Base-by-base conservation (phyloP, 2,113 vertebrate genomes). In the Gymnocephalus cernua region DNA sequence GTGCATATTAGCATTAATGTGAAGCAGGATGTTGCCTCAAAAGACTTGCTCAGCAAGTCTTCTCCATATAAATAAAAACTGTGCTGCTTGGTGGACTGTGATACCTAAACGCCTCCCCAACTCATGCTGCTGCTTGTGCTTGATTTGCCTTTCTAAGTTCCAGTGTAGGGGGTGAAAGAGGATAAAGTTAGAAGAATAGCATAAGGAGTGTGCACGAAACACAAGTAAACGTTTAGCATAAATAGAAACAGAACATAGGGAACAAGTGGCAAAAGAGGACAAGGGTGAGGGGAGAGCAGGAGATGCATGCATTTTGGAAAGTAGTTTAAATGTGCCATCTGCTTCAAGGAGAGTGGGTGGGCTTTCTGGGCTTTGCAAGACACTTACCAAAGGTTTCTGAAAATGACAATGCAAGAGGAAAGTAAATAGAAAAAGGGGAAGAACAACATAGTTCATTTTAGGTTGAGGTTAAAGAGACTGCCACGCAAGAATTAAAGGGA, bases 371-470 rank as follows among this genome's bases (percentile, higher is more conserved):
- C 91, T 94, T 83, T 84, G 83, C 63, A 86, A 91, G 86, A 93
- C 95, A 99, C 98, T 99, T 99, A 99, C 98, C 98, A 97, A 99
- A 97, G 91, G 96, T 96, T 95, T 99, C 98, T 99, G 97, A 95
- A 91, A 94, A 96, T 96, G 94, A 95, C 93, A 96, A 96, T 96
- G 83, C 78, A 92, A 91, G 83, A 87, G 69, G 48, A 93, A 91
- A 91, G 79, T 88, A 92, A 90, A 86, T 54, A 87, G 74, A 91
- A 86, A 92, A 86, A 85, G 82, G 89, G 91, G 87, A 92, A 95
- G 89, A 96, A 95, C 93, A 95, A 96, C 94, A 93, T 32, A 89
- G 83, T 85, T 92, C 35, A 91, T 86, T 94, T 94, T 85, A 93
- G 63, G 88, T 79, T 66, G 41, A 78, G 23, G 51, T 74, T 70